Conservation (phyloP, 2,888 invertebrate genomes). For the Lingula anatina region DNA sequence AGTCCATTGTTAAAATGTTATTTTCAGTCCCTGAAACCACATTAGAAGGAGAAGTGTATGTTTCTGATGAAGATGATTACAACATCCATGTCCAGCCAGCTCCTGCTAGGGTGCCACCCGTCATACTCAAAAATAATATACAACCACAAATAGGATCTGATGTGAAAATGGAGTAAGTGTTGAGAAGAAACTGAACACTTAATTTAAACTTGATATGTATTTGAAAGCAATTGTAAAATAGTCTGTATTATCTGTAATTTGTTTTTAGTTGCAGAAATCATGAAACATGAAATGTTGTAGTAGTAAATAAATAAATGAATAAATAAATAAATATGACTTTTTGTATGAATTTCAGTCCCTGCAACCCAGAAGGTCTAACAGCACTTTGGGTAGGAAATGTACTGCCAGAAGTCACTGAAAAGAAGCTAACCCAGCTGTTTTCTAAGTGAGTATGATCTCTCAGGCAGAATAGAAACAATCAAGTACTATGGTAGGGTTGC, state of each 20-base stretch:
- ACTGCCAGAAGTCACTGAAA: constrained; percentile 53
- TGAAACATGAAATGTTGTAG: no score
- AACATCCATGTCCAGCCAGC: constrained; percentile 19
- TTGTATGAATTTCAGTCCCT: no score
- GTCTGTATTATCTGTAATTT: no score
- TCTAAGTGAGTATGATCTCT: constrained; percentile 47
- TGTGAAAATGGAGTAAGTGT: constrained; percentile 51
- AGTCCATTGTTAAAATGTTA: no score
- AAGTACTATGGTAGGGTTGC: no score
- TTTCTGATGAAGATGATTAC: constrained; percentile 50
- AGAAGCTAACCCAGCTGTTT: constrained; percentile 51
- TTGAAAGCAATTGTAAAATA: no score
- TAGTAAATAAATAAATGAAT: no score
- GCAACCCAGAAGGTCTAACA: constrained; percentile 54
- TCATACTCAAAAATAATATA: constrained; percentile 7
- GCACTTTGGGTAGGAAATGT: constrained; percentile 57
- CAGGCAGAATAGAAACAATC: no score
- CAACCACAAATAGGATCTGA: constrained; percentile 19
- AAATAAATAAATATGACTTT: no score
- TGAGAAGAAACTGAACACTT: no score
- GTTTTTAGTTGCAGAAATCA: no score
- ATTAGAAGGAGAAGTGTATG: constrained; percentile 41
- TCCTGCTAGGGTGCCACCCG: constrained; percentile 14
- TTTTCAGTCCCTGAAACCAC: constrained; percentile 32
- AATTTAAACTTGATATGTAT: no score